phyloP scores from a whole-genome alignment of 2,113 vertebrate genomes.

The Puffinus mauretanicus region DNA sequence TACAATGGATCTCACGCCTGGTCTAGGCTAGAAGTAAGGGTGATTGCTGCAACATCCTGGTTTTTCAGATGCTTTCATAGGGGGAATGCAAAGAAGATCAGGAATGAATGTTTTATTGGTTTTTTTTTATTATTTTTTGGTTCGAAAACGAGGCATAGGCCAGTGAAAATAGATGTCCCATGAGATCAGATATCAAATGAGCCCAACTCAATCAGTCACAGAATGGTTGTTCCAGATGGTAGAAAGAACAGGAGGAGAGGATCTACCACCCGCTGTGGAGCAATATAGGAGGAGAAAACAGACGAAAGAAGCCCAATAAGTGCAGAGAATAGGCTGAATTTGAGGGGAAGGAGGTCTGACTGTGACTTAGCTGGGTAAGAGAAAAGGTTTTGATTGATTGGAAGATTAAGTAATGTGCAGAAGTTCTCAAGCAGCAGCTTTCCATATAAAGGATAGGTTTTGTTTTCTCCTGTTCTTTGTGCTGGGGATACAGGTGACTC shows the following conservation, averaged over 20 bases:
- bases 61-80: background rate
- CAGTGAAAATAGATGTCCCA: background rate
- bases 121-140: background rate
- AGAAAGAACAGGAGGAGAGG: background rate
- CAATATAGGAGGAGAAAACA: background rate
- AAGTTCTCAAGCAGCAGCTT: background rate
- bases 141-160: background rate
- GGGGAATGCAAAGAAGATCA: background rate
- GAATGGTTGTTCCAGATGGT: background rate
- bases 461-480: background rate
- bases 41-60: background rate
- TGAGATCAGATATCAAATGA: background rate
- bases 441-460: background rate
- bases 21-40: background rate
- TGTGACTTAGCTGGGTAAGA: background rate
- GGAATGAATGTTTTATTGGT: background rate
- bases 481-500: background rate
- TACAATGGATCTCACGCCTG: background rate
- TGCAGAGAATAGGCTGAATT: background rate
- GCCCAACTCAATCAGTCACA: background rate
- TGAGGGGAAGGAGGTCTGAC: background rate
- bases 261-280: background rate
- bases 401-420: background rate
- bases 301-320: background rate
- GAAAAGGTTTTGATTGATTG: background rate